phyloP scores from a whole-genome alignment of 2,888 invertebrate species.

The Ditylenchus weischeri region DNA sequence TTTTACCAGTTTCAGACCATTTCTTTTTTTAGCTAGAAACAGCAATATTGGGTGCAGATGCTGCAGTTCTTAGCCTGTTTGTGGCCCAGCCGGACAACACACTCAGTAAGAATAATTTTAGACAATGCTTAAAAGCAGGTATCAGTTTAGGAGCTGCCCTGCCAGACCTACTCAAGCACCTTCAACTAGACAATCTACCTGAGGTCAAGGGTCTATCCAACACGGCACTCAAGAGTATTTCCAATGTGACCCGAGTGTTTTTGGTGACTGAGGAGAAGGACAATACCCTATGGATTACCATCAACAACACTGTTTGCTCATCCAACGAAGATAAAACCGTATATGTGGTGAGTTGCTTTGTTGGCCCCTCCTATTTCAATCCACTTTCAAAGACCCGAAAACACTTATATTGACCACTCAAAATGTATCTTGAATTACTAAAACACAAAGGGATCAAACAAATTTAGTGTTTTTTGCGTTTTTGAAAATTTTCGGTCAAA shows the following conservation, averaged over 20 bases:
- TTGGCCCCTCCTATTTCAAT: too few species aligned
- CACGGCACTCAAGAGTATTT: constrained; percentile 30
- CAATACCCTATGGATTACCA: constrained; percentile 20
- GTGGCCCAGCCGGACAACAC: constrained; percentile 1
- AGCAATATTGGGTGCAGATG: constrained; percentile 22
- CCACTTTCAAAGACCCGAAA: too few species aligned
- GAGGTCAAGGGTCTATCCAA: constrained; percentile 14
- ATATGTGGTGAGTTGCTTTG: constrained; percentile 34
- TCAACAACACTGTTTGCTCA: constrained; percentile 16
- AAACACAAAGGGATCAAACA: too few species aligned
- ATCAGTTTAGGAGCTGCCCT: constrained; percentile 22
- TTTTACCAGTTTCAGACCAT: too few species aligned
- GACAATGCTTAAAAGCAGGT: not conserved
- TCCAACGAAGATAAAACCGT: constrained; percentile 33
- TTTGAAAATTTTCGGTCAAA: not conserved
- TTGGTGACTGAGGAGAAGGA: constrained; percentile 17
- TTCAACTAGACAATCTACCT: constrained; percentile 10
- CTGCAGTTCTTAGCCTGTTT: constrained; percentile 12
- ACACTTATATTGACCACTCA: too few species aligned
- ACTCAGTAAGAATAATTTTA: constrained; percentile 3
- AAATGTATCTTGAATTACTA: too few species aligned
- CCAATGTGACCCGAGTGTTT: constrained; percentile 35
- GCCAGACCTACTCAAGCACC: constrained; percentile 16
- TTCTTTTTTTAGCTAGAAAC: constrained; percentile 31
- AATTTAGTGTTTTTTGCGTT: too few species aligned